phyloP scores from a whole-genome alignment of 2,888 invertebrate genomes.

The Euproctis similis region DNA sequence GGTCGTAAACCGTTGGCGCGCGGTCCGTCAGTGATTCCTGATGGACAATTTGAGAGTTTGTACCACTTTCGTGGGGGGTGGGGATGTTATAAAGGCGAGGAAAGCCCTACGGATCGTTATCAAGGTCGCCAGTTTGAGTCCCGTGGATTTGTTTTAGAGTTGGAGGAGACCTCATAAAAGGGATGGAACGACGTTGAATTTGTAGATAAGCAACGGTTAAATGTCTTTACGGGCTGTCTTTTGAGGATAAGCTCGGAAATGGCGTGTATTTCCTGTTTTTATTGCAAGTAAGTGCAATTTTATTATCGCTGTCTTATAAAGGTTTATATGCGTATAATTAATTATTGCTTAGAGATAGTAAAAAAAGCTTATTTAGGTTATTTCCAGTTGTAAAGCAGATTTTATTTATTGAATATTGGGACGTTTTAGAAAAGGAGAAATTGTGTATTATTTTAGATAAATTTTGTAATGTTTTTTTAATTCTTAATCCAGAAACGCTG shows the following conservation, averaged over 20 bases:
- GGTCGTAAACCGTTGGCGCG: conserved; percentile 57
- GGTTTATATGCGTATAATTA: conserved; percentile 2
- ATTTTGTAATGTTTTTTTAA: too few species aligned
- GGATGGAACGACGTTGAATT: conserved; percentile 27
- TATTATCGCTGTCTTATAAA: conserved; percentile 10
- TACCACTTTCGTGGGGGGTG: conserved; percentile 35
- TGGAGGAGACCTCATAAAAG: conserved; percentile 27
- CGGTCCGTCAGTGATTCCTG: conserved; percentile 62
- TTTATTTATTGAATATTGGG: too few species aligned
- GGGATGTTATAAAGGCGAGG: conserved; percentile 24
- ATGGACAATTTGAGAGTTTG: conserved; percentile 71
- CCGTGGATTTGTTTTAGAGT: conserved; percentile 41
- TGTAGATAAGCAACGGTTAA: conserved; percentile 28
- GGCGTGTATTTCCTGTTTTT: conserved; percentile 15
- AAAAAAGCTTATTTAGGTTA: too few species aligned
- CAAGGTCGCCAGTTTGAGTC: conserved; percentile 24
- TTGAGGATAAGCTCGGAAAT: conserved; percentile 17
- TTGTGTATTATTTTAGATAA: too few species aligned
- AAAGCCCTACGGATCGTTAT: conserved; percentile 30
- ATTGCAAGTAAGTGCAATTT: conserved; percentile 11
- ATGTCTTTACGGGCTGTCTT: conserved; percentile 25
- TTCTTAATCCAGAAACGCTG: too few species aligned
- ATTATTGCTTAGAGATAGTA: too few species aligned
- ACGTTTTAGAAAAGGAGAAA: too few species aligned
- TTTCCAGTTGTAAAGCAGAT: too few species aligned